Base-by-base conservation (phyloP, 2,113 vertebrate genomes). In the Malurus melanocephalus region DNA sequence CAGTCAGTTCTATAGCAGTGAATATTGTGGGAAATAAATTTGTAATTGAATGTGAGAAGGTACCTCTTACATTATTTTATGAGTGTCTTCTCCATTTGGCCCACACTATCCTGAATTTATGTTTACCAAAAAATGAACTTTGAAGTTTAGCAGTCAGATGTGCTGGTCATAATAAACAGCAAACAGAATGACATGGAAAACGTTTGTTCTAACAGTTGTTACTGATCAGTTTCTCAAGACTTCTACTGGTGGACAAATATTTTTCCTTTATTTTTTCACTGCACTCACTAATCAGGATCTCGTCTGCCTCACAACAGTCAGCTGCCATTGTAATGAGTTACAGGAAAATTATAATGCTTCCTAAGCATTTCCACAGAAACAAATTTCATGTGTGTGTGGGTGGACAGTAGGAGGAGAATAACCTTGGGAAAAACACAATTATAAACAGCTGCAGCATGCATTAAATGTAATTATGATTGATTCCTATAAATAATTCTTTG, bases 401-500 rank as follows among this genome's bases (percentile, higher is more conserved):
- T 95, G 65, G 93, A 93, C 11, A 46, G 95, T 94, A 75, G 95
- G 94, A 95, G 83, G 77, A 84, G 94, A 93, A 96, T 91, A 95
- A 97, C 93, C 94, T 97, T 83, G 94, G 95, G 95, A 96, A 96
- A 96, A 96, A 93, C 93, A 96, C 96, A 98, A 98, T 98, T 98
- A 98, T 98, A 98, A 98, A 97, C 98, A 98, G 97, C 98, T 98
- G 97, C 98, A 98, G 97, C 96, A 97, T 95, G 96, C 95, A 97
- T 98, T 98, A 98, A 97, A 98, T 97, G 96, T 98, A 98, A 98
- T 98, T 98, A 98, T 97, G 98, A 98, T 98, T 98, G 97, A 98
- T 98, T 98, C 97, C 96, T 98, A 98, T 98, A 98, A 99, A 98
- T 98, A 98, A 98, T 98, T 98, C 98, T 98, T 97, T 98, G 97